These are phyloP conservation scores for Astatotilapia flaviijosephi DNA, from an alignment of 2,113 vertebrate species.

Conservation along the genomic window DNA sequence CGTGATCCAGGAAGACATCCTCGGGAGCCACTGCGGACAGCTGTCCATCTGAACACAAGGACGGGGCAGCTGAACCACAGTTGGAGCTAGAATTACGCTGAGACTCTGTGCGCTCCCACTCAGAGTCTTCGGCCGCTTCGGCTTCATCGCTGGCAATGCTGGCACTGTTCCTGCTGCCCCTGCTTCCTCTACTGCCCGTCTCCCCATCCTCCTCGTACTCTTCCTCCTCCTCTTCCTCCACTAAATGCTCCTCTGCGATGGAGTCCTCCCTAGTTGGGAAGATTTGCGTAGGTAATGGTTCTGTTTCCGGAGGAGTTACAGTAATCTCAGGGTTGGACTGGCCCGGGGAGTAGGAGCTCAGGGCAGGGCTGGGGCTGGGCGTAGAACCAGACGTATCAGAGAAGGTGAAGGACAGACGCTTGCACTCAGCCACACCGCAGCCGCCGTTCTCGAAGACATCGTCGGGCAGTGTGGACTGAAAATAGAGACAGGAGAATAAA, in stretches of 20 bases:
- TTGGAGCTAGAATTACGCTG: constrained; percentile 47
- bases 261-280: constrained; percentile 47
- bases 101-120: constrained; percentile 68
- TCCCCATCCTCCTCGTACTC: constrained; percentile 44
- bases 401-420: constrained; percentile 86
- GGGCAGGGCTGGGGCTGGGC: constrained; percentile 53
- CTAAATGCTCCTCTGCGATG: constrained; percentile 49
- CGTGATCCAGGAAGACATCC: constrained; percentile 72
- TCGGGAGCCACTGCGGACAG: constrained; percentile 39
- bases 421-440: constrained; percentile 74
- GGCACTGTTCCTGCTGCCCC: constrained; percentile 32
- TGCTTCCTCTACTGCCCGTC: constrained; percentile 50
- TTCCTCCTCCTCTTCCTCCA: constrained; percentile 46
- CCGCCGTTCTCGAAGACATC: constrained; percentile 84
- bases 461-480: constrained; percentile 85
- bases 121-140: constrained; percentile 55
- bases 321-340: constrained; percentile 85
- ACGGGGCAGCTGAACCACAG: constrained; percentile 44
- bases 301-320: constrained; percentile 73
- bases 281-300: constrained; percentile 30
- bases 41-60: constrained; percentile 61
- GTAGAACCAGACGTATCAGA: constrained; percentile 74
- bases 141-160: constrained; percentile 65
- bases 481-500: neutral
- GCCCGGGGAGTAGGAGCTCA: constrained; percentile 63